Evolutionary conservation across 2,888 invertebrate genomes (phyloP).

Genomic region (Encarsia formosa): DNA sequence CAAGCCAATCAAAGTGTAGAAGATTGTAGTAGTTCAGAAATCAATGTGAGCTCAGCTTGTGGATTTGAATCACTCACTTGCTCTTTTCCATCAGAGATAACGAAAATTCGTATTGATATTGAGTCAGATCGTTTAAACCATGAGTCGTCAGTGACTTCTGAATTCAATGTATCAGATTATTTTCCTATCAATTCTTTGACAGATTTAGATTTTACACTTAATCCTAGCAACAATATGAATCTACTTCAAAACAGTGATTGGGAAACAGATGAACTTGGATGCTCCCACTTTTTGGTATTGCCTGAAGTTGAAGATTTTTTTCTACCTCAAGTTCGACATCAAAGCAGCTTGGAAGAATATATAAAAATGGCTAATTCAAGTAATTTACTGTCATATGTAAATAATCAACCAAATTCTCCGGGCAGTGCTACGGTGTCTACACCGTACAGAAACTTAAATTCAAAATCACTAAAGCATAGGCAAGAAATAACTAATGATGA

Average conservation of each 20-base stretch:
- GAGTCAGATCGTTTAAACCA: conserved; percentile 43
- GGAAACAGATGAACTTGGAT: conserved; percentile 44
- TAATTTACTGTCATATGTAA: no score
- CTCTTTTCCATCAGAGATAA: conserved; percentile 49
- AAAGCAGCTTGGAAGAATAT: no score
- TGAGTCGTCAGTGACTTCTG: conserved; percentile 46
- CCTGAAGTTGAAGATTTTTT: conserved; percentile 38
- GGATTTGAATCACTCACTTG: conserved; percentile 38
- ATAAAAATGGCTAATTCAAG: no score
- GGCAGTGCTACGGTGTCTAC: no score
- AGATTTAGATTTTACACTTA: conserved; percentile 37
- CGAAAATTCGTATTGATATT: conserved; percentile 48
- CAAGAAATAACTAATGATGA: no score
- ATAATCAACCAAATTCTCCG: no score
- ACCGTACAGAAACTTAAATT: no score
- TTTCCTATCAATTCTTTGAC: conserved; percentile 40
- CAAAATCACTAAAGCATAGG: no score
- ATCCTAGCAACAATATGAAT: conserved; percentile 26
- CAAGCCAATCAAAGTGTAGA: conserved; percentile 42
- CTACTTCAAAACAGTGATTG: conserved; percentile 35
- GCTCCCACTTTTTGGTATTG: conserved; percentile 45
- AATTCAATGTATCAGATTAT: conserved; percentile 49
- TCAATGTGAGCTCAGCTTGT: conserved; percentile 36
- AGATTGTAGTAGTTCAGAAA: conserved; percentile 41
- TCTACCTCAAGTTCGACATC: conserved; percentile 35